Evolutionary conservation across 2,888 invertebrate genomes (phyloP).

Genomic region (Dryococelus australis): DNA sequence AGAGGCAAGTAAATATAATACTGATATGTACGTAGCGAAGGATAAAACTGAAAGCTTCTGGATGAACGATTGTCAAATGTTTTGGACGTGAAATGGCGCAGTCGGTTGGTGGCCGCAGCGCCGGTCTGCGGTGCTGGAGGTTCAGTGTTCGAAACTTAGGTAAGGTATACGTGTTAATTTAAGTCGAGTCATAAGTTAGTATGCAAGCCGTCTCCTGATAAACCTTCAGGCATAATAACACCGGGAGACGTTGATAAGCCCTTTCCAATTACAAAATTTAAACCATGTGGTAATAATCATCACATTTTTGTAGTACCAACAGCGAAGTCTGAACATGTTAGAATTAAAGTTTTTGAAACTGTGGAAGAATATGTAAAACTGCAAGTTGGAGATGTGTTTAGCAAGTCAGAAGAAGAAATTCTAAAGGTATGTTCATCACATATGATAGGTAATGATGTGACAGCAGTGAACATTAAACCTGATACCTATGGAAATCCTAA

Average conservation of each 20-base stretch:
- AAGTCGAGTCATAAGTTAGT: too few relatives aligned
- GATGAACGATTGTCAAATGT: background rate
- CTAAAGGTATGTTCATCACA: background rate
- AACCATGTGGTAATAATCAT: background rate
- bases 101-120: too few relatives aligned
- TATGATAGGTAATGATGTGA: background rate
- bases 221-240: too few relatives aligned
- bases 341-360: background rate
- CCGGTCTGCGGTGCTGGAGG: too few relatives aligned
- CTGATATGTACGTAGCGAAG: background rate
- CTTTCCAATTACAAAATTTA: background rate
- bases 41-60: background rate
- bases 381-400: background rate
- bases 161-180: too few relatives aligned
- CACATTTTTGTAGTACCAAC: background rate
- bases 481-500: background rate
- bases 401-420: background rate
- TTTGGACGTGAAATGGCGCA: background rate
- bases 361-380: background rate
- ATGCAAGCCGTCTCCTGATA: too few relatives aligned
- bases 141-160: too few relatives aligned
- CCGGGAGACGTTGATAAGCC: too few relatives aligned
- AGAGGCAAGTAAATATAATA: background rate
- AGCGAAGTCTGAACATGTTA: background rate
- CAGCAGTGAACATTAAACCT: background rate